These are phyloP conservation scores for Megaceryle torquata DNA, from an alignment of 2,113 vertebrate genomes.

Conservation along the genomic window DNA sequence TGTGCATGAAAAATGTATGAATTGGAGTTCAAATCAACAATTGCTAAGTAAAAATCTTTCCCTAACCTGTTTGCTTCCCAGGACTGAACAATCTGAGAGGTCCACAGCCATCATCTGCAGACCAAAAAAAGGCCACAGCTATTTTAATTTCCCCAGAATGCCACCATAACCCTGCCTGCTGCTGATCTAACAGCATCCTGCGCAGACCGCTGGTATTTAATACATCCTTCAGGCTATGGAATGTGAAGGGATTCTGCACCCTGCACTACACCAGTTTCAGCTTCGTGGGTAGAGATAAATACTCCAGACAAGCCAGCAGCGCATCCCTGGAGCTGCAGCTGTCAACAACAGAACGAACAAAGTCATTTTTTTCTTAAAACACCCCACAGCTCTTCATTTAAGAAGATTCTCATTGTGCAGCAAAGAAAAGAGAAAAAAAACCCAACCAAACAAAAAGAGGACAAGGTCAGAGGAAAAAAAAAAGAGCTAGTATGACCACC, in stretches of 20 bases:
- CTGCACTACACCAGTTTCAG: neutral
- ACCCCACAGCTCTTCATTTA: neutral
- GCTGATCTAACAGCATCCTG: neutral
- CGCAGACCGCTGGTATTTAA: neutral
- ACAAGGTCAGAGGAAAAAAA: accelerated
- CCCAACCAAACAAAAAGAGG: neutral
- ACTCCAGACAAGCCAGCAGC: neutral
- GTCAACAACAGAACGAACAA: neutral
- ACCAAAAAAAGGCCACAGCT: neutral
- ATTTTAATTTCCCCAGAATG: neutral
- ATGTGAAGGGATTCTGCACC: neutral
- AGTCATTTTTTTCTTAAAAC: neutral
- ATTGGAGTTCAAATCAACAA: neutral
- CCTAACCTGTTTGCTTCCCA: neutral
- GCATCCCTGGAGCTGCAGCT: neutral
- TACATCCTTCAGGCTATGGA: neutral
- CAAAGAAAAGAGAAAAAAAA: neutral
- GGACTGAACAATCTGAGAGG: neutral
- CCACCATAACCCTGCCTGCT: neutral
- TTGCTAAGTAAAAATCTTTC: neutral
- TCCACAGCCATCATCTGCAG: neutral
- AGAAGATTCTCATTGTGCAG: neutral
- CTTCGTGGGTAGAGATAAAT: neutral
- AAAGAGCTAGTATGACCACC: neutral
- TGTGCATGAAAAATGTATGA: slow-evolving; percentile 35